Base-by-base conservation (phyloP, 2,888 invertebrate species). In the Microchrysa polita region DNA sequence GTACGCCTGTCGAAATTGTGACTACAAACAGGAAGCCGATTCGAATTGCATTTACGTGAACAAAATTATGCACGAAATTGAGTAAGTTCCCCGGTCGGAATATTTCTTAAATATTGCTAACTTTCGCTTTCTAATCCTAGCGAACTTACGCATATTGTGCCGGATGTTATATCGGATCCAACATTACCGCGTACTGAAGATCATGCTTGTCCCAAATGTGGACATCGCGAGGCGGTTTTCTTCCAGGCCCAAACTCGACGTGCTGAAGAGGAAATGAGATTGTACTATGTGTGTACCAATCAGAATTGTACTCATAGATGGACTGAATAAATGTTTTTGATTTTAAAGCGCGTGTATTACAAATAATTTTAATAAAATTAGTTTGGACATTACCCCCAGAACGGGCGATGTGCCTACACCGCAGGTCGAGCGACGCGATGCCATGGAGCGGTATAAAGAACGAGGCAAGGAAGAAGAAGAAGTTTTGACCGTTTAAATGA, bases 11-110 rank as follows among this genome's bases (percentile, higher is more conserved):
- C 88, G 98, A 81, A 98, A 98, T 87, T 98, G 98, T 86, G 97
- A 98, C 80, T 98, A 97, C 83, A 96, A 97, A 82, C 96, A 97
- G 84, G 88, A 94, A 67, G 97, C 99, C 0, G 97, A 97, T 81
- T 98, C 97, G 73, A 97, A 97, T 81, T 99, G 99, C 83, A 98
- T 99, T 75, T 99, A 99, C 83, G 98, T 99, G 0, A 99, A 99
- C 90, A 98, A 98, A 89, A 97, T 99, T 88, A 97, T 97, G 91
- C 99, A 99, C 91, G 98, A 99, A 92, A 97, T 99, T 76, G 97
- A 98, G 93, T 93, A 86, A 89, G 91, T 87, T 7, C 1, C 4
- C 27, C 10, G 16, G 12, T 63, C 77, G 42, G 12, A 34, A 27
- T 48, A 48, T 23, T 1, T 22, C 7, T 16, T 44, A 16, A 7